Evolutionary conservation across 30 jellyfish, hydroid and myxozoan species (phyloP).

Genomic region (Turritopsis dohrnii): DNA sequence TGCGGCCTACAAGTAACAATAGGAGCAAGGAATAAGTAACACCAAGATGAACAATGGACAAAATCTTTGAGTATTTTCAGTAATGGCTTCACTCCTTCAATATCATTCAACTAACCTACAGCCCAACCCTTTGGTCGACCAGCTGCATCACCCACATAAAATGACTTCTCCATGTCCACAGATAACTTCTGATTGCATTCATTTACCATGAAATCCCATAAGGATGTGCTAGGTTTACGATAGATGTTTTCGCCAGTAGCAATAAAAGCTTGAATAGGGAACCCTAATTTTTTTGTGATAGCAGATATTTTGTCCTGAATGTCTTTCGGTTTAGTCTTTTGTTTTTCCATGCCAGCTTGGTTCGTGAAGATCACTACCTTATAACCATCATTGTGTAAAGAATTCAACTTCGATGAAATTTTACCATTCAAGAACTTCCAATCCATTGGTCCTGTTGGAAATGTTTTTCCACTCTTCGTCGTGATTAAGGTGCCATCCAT

Average conservation of each 20-base stretch:
- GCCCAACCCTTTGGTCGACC: conserved; percentile 87
- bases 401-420: conserved; percentile 43
- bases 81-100: too few relatives aligned
- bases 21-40: too few relatives aligned
- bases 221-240: conserved; percentile 60
- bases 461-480: conserved; percentile 65
- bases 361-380: conserved; percentile 35
- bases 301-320: conserved; percentile 26
- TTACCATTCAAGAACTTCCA: conserved; percentile 75
- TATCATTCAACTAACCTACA: conserved; percentile 15
- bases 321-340: conserved; percentile 23
- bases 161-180: conserved; percentile 9
- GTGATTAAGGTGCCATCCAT: conserved; percentile 69
- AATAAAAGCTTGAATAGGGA: conserved; percentile 24
- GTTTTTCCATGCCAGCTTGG: conserved; percentile 49
- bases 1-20: conserved; percentile 10
- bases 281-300: conserved; percentile 11
- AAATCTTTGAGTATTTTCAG: too few relatives aligned
- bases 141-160: conserved; percentile 85
- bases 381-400: conserved; percentile 52
- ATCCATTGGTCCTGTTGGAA: conserved; percentile 78
- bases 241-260: conserved; percentile 58
- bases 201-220: conserved; percentile 34
- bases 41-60: too few relatives aligned
- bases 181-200: conserved; percentile 20